Conservation (phyloP, 2,113 vertebrate species). For the Scytalopus superciliaris region DNA sequence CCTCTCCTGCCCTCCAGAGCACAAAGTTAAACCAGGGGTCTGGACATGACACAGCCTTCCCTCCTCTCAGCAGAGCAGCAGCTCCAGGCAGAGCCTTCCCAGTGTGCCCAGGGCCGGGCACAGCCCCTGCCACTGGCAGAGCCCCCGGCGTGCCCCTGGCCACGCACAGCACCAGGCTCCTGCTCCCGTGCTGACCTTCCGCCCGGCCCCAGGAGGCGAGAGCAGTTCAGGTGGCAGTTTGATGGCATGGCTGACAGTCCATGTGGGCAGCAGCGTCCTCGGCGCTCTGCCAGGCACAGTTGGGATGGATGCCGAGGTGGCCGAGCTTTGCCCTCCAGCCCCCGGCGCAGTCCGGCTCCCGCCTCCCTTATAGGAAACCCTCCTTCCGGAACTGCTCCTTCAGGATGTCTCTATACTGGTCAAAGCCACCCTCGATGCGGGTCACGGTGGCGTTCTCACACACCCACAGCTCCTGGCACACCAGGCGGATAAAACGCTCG, state of each 20-base stretch:
- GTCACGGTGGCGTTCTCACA: conserved; percentile 82
- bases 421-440: conserved; percentile 92
- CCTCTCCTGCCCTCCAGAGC: background rate
- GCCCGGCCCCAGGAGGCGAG: background rate
- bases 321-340: background rate
- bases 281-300: background rate
- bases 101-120: background rate
- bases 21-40: rapidly evolving
- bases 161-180: background rate
- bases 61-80: background rate
- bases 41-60: background rate
- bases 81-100: background rate
- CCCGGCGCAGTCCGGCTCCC: background rate
- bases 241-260: conserved; percentile 10
- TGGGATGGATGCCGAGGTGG: background rate
- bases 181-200: background rate
- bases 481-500: conserved; percentile 92
- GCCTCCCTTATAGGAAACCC: conserved; percentile 87
- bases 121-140: background rate
- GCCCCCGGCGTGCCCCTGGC: background rate
- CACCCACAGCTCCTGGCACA: conserved; percentile 96
- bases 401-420: conserved; percentile 93
- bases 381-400: conserved; percentile 96
- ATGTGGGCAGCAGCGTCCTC: background rate
- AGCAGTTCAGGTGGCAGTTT: background rate